Percentiles rank a stretch among this genome's conserved stretches.
phyloP scores from a whole-genome alignment of 2,113 vertebrate species.

The Pitta sordida region DNA sequence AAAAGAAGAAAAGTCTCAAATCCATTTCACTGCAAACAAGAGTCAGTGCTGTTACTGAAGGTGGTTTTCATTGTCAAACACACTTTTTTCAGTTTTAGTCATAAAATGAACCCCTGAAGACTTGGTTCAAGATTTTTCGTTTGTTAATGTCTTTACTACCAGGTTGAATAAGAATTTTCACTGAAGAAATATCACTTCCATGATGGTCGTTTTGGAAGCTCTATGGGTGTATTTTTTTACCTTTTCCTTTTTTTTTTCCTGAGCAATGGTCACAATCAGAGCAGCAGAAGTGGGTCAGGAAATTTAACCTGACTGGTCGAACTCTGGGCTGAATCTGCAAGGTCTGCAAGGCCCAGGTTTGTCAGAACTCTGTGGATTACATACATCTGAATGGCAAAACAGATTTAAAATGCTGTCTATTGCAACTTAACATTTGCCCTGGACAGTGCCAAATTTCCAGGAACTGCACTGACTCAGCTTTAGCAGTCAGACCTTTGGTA shows the following conservation, averaged over 20 bases:
- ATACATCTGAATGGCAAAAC: slow-evolving; percentile 74
- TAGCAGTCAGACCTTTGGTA: not conserved
- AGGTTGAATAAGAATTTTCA: not conserved
- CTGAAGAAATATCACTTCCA: not conserved
- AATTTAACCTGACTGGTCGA: slow-evolving; percentile 76
- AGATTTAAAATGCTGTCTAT: slow-evolving; percentile 76
- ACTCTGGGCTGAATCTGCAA: slow-evolving; percentile 56
- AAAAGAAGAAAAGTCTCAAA: not conserved
- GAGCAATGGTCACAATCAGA: slow-evolving; percentile 59
- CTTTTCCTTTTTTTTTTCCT: not conserved
- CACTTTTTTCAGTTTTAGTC: not conserved
- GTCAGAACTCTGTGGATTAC: slow-evolving; percentile 62
- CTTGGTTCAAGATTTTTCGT: not conserved
- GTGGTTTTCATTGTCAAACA: not conserved
- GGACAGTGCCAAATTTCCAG: not conserved
- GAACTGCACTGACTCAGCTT: not conserved
- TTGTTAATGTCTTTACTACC: not conserved
- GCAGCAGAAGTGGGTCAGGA: slow-evolving; percentile 67
- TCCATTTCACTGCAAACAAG: not conserved
- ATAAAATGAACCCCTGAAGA: not conserved
- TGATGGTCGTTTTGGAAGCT: not conserved
- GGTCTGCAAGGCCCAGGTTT: slow-evolving; percentile 65
- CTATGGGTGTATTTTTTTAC: not conserved
- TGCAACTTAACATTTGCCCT: slow-evolving; percentile 70
- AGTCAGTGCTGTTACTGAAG: not conserved